These are phyloP conservation scores for Fundulus diaphanus DNA, from an alignment of 2,797 vertebrate species.

Conservation along the genomic window DNA sequence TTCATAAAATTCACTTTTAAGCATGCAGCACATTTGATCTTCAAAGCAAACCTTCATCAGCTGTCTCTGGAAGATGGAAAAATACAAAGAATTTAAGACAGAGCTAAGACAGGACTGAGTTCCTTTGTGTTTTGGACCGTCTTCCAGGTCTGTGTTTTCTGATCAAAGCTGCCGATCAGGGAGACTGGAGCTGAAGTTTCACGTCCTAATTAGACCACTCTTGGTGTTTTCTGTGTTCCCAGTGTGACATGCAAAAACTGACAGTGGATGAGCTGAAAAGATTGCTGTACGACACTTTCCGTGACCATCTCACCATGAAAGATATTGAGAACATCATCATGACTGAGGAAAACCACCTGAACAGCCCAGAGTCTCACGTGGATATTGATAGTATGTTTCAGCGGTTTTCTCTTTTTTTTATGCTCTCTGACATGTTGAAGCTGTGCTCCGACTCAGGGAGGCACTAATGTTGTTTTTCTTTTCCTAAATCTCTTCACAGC, in stretches of 20 bases:
- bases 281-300: constrained; percentile 96
- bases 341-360: constrained; percentile 96
- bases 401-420: constrained; percentile 5
- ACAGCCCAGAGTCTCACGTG: constrained; percentile 91
- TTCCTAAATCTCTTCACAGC: constrained; percentile 78
- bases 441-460: not conserved
- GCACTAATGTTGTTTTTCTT: constrained; percentile 20
- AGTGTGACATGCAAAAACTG: constrained; percentile 99
- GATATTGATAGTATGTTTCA: constrained; percentile 92
- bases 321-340: constrained; percentile 99
- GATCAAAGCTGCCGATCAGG: constrained; percentile 4
- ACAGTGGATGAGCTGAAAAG: constrained; percentile 97
- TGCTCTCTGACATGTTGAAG: constrained; percentile 7
- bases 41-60: not conserved
- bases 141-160: not conserved
- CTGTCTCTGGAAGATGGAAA: constrained; percentile 1
- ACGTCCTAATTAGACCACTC: constrained; percentile 32
- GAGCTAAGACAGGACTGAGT: not conserved
- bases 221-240: constrained; percentile 31
- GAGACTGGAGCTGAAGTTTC: not conserved
- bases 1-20: not conserved
- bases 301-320: constrained; percentile 98
- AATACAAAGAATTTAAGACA: not conserved
- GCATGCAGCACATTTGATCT: not conserved
- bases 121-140: constrained; percentile 2